A percentile compares a stretch with the other conserved stretches of the same genome.
These are phyloP conservation scores for Zhuqinia jingwanae DNA, from an alignment of 2,888 invertebrate genomes.

Conservation along the genomic window DNA sequence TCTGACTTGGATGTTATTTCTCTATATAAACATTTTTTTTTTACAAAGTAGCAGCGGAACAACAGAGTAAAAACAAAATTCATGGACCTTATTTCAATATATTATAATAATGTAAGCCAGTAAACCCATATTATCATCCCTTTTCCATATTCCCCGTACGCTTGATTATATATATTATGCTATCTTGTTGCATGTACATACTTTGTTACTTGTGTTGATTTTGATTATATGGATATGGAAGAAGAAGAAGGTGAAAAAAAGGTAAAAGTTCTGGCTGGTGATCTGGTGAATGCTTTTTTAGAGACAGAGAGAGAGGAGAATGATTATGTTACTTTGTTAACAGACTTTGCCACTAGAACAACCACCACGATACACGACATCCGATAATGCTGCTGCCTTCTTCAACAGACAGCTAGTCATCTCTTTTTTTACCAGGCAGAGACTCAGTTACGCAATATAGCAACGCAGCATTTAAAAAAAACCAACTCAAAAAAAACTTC, in stretches of 20 bases:
- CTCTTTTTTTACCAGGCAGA: too few species aligned
- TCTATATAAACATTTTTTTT: too few species aligned
- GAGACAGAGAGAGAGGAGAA: neutral
- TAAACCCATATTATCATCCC: slow-evolving; percentile 8
- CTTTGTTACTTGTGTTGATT: neutral
- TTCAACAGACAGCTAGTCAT: too few species aligned
- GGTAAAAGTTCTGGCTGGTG: slow-evolving; percentile 4
- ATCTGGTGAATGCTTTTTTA: neutral
- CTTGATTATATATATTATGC: too few species aligned
- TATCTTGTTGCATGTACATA: neutral
- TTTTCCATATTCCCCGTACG: too few species aligned
- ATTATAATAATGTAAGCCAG: slow-evolving; percentile 1
- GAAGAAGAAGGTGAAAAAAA: neutral
- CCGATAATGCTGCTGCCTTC: too few species aligned
- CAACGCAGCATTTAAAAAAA: too few species aligned
- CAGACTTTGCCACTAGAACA: neutral
- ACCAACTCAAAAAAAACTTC: too few species aligned
- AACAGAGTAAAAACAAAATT: slow-evolving; percentile 54
- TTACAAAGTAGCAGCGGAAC: too few species aligned
- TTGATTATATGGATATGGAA: neutral
- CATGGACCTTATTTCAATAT: slow-evolving; percentile 11
- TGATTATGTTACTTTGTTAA: neutral
- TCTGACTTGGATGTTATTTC: too few species aligned
- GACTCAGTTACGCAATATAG: neutral
- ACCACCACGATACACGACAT: neutral